phyloP scores from a whole-genome alignment of 37 sponge, comb jelly and placozoan species.

The Mnemiopsis leidyi region DNA sequence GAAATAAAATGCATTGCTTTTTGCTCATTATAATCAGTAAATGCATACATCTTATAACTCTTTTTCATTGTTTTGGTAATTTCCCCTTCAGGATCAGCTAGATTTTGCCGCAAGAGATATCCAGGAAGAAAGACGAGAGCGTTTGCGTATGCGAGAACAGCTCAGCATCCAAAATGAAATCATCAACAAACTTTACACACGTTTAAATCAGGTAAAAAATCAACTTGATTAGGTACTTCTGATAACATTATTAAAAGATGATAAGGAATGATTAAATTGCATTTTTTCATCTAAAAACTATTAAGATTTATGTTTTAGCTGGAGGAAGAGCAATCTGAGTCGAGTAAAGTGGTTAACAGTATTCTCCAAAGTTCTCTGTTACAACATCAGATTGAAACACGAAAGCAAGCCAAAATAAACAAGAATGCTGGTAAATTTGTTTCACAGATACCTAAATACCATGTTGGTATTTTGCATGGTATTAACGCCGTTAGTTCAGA shows the following conservation, averaged over 20 bases:
- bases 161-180: slow-evolving; percentile 59
- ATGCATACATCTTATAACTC: not conserved
- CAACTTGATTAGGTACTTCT: no score
- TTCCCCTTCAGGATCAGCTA: slow-evolving; percentile 8
- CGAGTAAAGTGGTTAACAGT: slow-evolving; percentile 31
- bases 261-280: not conserved
- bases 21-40: not conserved
- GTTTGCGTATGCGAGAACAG: slow-evolving; percentile 43
- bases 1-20: not conserved
- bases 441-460: no score
- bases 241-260: no score
- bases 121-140: slow-evolving; percentile 36
- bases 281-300: not conserved
- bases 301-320: not conserved
- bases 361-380: slow-evolving; percentile 39
- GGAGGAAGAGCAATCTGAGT: slow-evolving; percentile 52
- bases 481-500: not conserved
- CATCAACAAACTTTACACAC: slow-evolving; percentile 19
- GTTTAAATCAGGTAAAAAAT: slow-evolving; percentile 57
- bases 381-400: slow-evolving; percentile 7
- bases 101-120: slow-evolving; percentile 21
- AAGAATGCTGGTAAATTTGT: not conserved
- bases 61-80: not conserved
- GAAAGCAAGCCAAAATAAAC: slow-evolving; percentile 28
- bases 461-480: no score